Percentiles rank a stretch among this genome's conserved stretches.
Conservation (phyloP, 2,113 vertebrate species). For the Ciconia stormi region DNA sequence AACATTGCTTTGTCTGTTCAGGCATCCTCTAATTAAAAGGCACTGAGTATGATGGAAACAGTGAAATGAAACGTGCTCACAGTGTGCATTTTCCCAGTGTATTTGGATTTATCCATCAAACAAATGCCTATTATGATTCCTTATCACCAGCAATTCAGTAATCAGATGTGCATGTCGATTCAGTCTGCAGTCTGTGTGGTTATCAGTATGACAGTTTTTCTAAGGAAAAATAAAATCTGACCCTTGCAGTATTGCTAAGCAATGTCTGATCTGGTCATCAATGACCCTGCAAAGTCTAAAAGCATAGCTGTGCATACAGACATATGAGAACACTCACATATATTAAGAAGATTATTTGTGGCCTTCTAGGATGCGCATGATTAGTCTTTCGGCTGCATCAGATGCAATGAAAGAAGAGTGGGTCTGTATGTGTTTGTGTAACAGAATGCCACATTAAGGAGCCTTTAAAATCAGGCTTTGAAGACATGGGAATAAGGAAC, state of each 20-base stretch:
- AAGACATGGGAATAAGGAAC: background rate
- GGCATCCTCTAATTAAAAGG: constrained; percentile 43
- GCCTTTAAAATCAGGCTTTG: background rate
- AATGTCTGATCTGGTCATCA: background rate
- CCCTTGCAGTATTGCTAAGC: background rate
- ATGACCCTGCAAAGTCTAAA: background rate
- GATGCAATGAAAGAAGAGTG: background rate
- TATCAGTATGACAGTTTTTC: background rate
- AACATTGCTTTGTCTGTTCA: constrained; percentile 4
- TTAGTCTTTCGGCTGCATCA: background rate
- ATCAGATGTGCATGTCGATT: background rate
- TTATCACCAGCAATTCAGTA: background rate
- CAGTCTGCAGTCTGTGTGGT: background rate
- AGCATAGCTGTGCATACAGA: background rate
- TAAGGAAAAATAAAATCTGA: background rate
- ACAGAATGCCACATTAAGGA: background rate
- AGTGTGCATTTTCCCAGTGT: background rate
- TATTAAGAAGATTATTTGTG: background rate
- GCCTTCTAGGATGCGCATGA: background rate
- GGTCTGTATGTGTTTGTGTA: background rate
- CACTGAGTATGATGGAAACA: background rate
- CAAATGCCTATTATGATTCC: background rate
- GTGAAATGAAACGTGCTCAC: constrained; percentile 3
- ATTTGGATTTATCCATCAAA: constrained; percentile 15
- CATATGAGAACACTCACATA: background rate